A percentile compares a stretch with the other conserved stretches of the same genome.
Conservation (phyloP, 1,140 invertebrate species). For the Dreissena rostriformis region DNA sequence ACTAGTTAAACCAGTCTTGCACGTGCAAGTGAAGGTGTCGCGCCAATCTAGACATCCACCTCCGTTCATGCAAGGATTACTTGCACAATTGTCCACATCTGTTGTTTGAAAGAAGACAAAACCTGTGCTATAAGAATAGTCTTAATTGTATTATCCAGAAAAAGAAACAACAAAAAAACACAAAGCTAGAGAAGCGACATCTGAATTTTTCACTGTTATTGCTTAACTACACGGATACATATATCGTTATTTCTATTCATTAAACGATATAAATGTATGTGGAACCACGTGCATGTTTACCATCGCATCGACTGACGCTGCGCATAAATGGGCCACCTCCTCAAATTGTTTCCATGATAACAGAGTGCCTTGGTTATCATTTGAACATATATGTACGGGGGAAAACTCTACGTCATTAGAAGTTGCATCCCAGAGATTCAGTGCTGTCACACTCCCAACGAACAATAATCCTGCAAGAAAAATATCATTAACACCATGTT, state of each 20-base stretch:
- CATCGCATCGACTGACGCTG: background rate
- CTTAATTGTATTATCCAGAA: background rate
- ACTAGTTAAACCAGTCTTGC: background rate
- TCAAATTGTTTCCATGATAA: background rate
- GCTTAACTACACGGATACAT: too few relatives aligned
- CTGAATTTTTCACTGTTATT: too few relatives aligned
- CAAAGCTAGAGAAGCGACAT: too few relatives aligned
- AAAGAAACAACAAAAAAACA: too few relatives aligned
- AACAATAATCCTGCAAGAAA: background rate
- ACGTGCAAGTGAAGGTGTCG: background rate
- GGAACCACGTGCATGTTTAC: background rate
- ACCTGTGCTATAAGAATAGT: too few relatives aligned
- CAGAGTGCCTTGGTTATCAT: background rate
- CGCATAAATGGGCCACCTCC: background rate
- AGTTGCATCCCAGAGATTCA: background rate
- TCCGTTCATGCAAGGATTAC: background rate
- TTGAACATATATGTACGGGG: background rate
- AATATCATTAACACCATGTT: background rate
- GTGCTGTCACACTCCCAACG: background rate
- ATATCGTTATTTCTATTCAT: too few relatives aligned
- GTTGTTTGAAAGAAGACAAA: constrained; percentile 53
- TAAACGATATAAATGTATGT: background rate
- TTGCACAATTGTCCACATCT: background rate
- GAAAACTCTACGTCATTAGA: too few relatives aligned
- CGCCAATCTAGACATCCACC: background rate